phyloP scores from a whole-genome alignment of 2,888 invertebrate species.

The Phortica okadai region DNA sequence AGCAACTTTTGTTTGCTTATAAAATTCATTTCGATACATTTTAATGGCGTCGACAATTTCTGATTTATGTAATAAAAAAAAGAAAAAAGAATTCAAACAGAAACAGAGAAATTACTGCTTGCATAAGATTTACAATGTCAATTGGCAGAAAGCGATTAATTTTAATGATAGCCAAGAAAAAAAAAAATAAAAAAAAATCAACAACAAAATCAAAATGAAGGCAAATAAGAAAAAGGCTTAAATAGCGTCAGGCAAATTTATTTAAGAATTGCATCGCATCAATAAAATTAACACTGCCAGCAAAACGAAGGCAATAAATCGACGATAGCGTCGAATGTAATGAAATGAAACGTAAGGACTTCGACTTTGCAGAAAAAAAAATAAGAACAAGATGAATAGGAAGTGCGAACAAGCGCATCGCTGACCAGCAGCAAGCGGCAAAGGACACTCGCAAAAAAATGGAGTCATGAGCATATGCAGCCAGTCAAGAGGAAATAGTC shows the following conservation, averaged over 20 bases:
- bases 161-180: constrained; percentile 56
- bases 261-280: constrained; percentile 56
- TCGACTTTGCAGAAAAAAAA: constrained; percentile 41
- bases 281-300: constrained; percentile 68
- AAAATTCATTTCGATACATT: constrained; percentile 33
- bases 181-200: constrained; percentile 7
- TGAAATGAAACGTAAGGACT: constrained; percentile 53
- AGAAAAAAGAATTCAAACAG: constrained; percentile 37
- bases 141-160: constrained; percentile 62
- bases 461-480: constrained; percentile 62
- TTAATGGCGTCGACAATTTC: constrained; percentile 40
- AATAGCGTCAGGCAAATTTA: constrained; percentile 32
- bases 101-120: neutral
- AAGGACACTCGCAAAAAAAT: constrained; percentile 2
- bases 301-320: constrained; percentile 64
- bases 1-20: constrained; percentile 14
- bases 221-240: neutral
- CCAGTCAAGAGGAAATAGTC: constrained; percentile 69
- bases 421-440: constrained; percentile 62
- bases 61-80: constrained; percentile 42
- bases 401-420: constrained; percentile 53
- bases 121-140: constrained; percentile 22
- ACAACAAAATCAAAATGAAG: neutral
- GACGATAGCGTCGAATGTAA: constrained; percentile 59
- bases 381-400: constrained; percentile 54